phyloP scores from a whole-genome alignment of 2,888 invertebrate species.

The Sceliomorpha sp. region DNA sequence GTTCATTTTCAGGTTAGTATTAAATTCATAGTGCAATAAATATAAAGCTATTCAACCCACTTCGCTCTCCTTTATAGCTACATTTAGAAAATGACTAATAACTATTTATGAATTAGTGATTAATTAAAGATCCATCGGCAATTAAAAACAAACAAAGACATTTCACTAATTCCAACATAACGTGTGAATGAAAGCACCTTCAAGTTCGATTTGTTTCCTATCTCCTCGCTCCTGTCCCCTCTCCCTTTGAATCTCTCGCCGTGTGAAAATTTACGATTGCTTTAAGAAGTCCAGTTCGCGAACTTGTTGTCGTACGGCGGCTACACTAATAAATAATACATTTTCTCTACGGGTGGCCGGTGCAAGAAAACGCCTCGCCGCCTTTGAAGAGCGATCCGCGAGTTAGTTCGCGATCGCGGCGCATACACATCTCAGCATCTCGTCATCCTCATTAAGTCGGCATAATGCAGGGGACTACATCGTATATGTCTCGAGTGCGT shows the following conservation, averaged over 20 bases:
- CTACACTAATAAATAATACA: slow-evolving; percentile 67
- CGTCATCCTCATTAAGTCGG: slow-evolving; percentile 68
- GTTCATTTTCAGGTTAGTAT: no score
- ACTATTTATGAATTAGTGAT: no score
- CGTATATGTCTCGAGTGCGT: slow-evolving; percentile 6
- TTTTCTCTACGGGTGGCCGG: slow-evolving; percentile 67
- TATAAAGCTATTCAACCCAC: no score
- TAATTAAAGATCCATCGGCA: no score
- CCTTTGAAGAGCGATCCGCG: slow-evolving; percentile 60
- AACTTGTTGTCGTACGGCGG: slow-evolving; percentile 33
- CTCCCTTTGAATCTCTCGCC: slow-evolving; percentile 10
- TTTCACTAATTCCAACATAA: no score
- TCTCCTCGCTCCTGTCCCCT: not conserved
- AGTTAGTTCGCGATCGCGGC: slow-evolving; percentile 56
- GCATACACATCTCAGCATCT: slow-evolving; percentile 55
- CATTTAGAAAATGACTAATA: no score
- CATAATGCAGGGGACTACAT: slow-evolving; percentile 20
- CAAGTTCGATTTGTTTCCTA: not conserved
- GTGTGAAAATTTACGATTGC: slow-evolving; percentile 64
- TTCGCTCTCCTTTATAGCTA: no score
- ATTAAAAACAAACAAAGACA: no score
- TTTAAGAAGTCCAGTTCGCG: slow-evolving; percentile 22
- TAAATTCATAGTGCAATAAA: no score
- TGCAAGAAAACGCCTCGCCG: slow-evolving; percentile 62
- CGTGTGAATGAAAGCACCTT: not conserved